Evolutionary conservation across 2,113 vertebrate genomes (phyloP), one percentile per base, ranked within the genome.

Genomic region (Scatophagus argus): DNA sequence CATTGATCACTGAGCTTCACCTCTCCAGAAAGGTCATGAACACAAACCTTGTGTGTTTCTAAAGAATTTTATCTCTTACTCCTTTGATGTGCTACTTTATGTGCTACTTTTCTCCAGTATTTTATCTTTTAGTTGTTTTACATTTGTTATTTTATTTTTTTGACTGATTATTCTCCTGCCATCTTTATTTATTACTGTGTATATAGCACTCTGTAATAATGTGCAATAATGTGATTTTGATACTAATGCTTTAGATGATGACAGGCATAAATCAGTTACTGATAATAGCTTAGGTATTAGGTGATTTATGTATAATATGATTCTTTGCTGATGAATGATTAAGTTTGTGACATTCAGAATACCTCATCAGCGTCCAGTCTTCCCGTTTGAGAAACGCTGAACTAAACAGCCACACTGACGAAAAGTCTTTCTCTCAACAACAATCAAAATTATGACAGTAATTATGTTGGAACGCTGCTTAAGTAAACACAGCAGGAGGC

Each of bases 401-500:
- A 47, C 64, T 52, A 54, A 82, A 54, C 8, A 12, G 27, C 41
- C 43, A 56, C 5, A 29, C 11, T 41, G 17, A 41, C 70, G 32
- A 47, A 34, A 70, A 79, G 31, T 36, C 23, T 75, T 62, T 49
- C 32, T 56, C 54, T 77, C 61, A 55, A 68, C 29, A 66, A 68
- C 27, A 72, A 76, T 80, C 46, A 46, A 54, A 84, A 84, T 73
- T 21, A 79, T 64, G 62, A 67, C 66, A 47, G 51, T 83, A 62
- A 88, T 87, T 81, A 3, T 84, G 59, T 79, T 74, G 43, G 67
- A 79, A 69, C 46, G 25, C 75, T 41, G 81, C 62, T 80, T 39
- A 68, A 81, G 66, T 58, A 76, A 85, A 80, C 84, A 58, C 75
- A 86, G 62, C 79, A 61, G 77, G 81, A 76, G 71, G 62, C 74